Evolutionary conservation across 2,888 invertebrate genomes (phyloP).

Genomic region (Oxytorus armatus): DNA sequence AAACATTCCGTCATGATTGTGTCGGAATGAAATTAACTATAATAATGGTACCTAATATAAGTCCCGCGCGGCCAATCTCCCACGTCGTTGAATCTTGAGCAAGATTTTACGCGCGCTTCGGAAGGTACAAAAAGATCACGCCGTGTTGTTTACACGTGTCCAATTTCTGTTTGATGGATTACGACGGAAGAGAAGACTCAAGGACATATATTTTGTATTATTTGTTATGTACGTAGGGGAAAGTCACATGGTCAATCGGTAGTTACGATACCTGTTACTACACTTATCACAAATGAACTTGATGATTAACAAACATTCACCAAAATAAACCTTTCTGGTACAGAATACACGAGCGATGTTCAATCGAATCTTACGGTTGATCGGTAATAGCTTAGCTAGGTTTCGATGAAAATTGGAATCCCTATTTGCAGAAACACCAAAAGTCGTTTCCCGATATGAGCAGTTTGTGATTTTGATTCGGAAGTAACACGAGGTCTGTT

Average conservation of each 20-base stretch:
- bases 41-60: conserved; percentile 28
- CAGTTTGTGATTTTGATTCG: no score
- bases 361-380: no score
- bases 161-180: neutral
- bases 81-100: neutral
- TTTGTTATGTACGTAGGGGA: neutral
- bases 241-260: neutral
- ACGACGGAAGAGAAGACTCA: neutral
- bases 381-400: no score
- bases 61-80: conserved; percentile 1
- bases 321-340: neutral
- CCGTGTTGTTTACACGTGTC: neutral
- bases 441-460: no score
- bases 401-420: no score
- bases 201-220: neutral
- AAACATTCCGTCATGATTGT: conserved; percentile 39
- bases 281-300: no score
- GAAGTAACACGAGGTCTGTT: no score
- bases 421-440: no score
- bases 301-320: no score
- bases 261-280: no score
- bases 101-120: neutral
- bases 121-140: no score
- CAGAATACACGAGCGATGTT: no score
- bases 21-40: conserved; percentile 42